Conservation (phyloP, 2,113 vertebrate species). For the Pygoscelis antarcticus region DNA sequence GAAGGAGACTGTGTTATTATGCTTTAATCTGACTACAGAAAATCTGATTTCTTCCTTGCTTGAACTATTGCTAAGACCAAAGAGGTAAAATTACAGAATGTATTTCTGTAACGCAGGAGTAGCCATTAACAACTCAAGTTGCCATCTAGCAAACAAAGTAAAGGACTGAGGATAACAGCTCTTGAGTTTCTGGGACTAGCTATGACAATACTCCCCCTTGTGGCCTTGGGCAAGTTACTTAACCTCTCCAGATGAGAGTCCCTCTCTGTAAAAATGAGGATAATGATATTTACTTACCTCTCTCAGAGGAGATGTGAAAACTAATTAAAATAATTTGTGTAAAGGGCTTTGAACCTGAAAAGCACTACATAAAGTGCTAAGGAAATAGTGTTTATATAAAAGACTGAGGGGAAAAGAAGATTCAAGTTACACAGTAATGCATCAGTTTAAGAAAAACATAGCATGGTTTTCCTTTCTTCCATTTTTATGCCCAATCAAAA, state of each 20-base stretch:
- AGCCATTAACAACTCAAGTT: background rate
- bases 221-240: slow-evolving; percentile 39
- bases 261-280: slow-evolving; percentile 30
- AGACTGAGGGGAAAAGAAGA: background rate
- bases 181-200: background rate
- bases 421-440: background rate
- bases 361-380: background rate
- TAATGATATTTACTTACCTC: slow-evolving; percentile 57
- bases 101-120: background rate
- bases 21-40: background rate
- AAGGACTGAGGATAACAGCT: background rate
- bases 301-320: slow-evolving; percentile 32
- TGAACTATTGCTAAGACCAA: background rate
- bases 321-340: slow-evolving; percentile 56
- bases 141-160: background rate
- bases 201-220: background rate
- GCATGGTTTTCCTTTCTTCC: background rate
- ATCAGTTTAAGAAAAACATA: background rate
- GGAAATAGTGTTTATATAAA: background rate
- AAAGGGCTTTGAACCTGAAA: slow-evolving; percentile 50
- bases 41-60: background rate
- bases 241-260: slow-evolving; percentile 35
- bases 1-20: background rate
- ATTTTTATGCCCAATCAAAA: background rate
- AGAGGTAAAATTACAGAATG: background rate